Base-by-base conservation (phyloP, 2,113 vertebrate genomes). In the Perca fluviatilis region DNA sequence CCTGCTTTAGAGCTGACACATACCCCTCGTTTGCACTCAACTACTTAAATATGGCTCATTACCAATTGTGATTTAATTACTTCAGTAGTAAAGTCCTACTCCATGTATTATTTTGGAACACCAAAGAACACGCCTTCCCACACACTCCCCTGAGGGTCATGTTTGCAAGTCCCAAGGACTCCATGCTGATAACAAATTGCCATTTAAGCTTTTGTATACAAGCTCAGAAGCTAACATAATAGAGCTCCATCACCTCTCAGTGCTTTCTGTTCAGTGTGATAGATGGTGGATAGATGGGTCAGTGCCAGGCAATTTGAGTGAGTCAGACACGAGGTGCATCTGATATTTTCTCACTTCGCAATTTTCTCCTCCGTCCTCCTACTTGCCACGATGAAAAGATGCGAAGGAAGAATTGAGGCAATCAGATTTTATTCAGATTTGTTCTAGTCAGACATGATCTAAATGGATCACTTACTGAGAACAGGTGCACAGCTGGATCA, bases 301-400 rank as follows among this genome's bases (percentile, higher is more conserved):
- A 49, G 53, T 69, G 73, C 77, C 85, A 80, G 62, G 57, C 70
- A 49, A 80, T 57, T n/a, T 74, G 43, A 83, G 54, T 86, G 78
- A 90, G 79, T 90, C 86, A 85, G 70, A 74, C 43, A 80, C 15
- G 66, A 74, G 70, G 36, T 66, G 53, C 19, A 66, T 81, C 73
- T 62, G 19, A 50, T 66, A 74, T 51, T 27, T 68, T 72, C 67
- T 47, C 76, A 70, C 66, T 64, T 74, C 40, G 18, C 61, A 72
- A 18, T 74, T 36, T 75, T 36, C 33, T 75, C 25, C 6, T 60
- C 43, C 2, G 25, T 23, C 82, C 78, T 76, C 73, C 75, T 61
- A 72, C 71, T 40, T 46, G 46, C 36, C 36, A 78, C n/a, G 33
- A 68, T 77, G 58, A 77, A 60, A 58, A 67, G 25, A 75, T 68